Base-by-base conservation (phyloP, 2,888 invertebrate species). In the Caenorhabditis sp. region DNA sequence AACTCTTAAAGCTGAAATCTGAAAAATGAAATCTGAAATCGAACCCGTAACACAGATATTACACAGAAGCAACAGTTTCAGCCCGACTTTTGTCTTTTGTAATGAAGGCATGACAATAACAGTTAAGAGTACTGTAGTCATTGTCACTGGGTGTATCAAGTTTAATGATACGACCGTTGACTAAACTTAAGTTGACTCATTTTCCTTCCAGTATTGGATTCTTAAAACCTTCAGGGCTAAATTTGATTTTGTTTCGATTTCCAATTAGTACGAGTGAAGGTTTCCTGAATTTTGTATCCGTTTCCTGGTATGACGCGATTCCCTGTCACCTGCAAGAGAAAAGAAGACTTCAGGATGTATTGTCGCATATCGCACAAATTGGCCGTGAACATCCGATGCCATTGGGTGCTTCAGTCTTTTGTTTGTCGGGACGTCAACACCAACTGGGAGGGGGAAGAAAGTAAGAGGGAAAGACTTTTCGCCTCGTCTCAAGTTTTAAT, bases 351-450 rank as follows among this genome's bases (percentile, higher is more conserved):
- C 59, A 61, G 76, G 68, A 76, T 76, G 38, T 28, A 41, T 61
- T 54, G 77, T 47, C 31, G 35, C 44, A 44, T 58, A 47, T 28
- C 63, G 28, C 63, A 70, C 79, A 79, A 79, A 79, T 79, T 79
- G 72, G 79, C 70, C 79, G 79, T 79, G 79, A 79, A 79, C 79
- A 79, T 70, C 63, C 26, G 63, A 77, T 77, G 77, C 69, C 69
- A 77, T 70, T 31, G 56, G 47, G 69, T 77, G 69, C 77, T 79
- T 70, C 70, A 79, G 51, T 51, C 38, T 70, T 77, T 69, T 63
- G 51, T 70, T 28, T 63, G 69, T 54, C 54, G 69, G 66, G 54
- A 63, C 61, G 77, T 77, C 38, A 10, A 38, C 38, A 38, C 38
- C 38, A 69, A 77, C 66, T 49, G 24, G 44, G 31, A 14, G 61